Evolutionary conservation across 2,888 invertebrate genomes (phyloP).

Genomic region (Mesorhabditis spiculigera): DNA sequence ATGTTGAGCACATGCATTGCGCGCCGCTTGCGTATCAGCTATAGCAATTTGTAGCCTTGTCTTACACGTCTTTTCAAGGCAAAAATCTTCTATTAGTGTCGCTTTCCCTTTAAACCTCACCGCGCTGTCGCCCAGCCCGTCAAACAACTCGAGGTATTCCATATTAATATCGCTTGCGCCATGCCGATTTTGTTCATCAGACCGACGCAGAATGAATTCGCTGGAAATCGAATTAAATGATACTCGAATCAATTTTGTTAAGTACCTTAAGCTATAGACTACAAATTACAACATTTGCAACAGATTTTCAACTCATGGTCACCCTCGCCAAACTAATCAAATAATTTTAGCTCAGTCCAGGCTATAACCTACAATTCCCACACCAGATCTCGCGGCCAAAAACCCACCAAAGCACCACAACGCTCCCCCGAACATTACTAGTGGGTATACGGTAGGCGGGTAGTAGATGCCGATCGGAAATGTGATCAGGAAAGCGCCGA

Average conservation of each 20-base stretch:
- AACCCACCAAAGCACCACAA: slow-evolving; percentile 61
- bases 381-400: neutral
- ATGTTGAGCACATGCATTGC: too few species aligned
- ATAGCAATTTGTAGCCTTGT: too few species aligned
- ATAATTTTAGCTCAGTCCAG: neutral
- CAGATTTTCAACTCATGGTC: too few species aligned
- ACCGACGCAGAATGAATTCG: slow-evolving; percentile 61
- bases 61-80: too few species aligned
- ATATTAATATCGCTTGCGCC: slow-evolving; percentile 61
- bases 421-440: slow-evolving; percentile 62
- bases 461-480: slow-evolving; percentile 53
- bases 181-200: slow-evolving; percentile 63
- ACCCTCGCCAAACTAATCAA: neutral
- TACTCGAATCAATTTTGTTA: too few species aligned
- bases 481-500: slow-evolving; percentile 60
- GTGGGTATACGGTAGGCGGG: slow-evolving; percentile 59
- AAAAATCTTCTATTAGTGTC: neutral
- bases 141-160: slow-evolving; percentile 61
- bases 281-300: neutral
- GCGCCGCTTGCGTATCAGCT: too few species aligned
- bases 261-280: too few species aligned
- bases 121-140: slow-evolving; percentile 62
- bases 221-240: slow-evolving; percentile 39
- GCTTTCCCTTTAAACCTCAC: neutral
- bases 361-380: neutral